phyloP scores from a whole-genome alignment of 2,113 vertebrate species.

The Eretmochelys imbricata region DNA sequence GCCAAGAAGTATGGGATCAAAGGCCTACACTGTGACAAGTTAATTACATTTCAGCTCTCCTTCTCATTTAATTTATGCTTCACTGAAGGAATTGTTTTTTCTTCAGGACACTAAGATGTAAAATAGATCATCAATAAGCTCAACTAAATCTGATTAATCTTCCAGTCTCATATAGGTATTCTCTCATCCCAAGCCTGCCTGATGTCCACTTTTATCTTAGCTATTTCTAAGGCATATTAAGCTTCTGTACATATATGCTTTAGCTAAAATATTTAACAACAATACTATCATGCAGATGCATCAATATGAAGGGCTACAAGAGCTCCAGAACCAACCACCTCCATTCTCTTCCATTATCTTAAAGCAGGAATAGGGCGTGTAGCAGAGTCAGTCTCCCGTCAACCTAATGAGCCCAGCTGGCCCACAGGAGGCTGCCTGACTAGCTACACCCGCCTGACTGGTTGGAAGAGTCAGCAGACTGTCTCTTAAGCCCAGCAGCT shows the following conservation, averaged over 20 bases:
- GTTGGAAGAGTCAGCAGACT: background rate
- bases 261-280: background rate
- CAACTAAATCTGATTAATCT: background rate
- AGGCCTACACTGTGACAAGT: background rate
- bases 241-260: background rate
- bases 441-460: too few relatives aligned
- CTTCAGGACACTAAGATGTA: background rate
- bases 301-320: background rate
- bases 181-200: background rate
- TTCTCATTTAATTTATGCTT: background rate
- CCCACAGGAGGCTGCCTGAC: too few relatives aligned
- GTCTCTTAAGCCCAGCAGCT: background rate
- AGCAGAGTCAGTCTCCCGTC: background rate
- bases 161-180: background rate
- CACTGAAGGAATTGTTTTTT: background rate
- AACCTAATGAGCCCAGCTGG: background rate
- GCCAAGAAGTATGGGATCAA: background rate
- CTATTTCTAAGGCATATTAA: background rate
- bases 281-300: background rate
- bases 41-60: background rate
- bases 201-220: background rate
- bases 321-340: background rate
- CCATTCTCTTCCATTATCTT: background rate
- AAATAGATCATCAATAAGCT: background rate
- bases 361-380: background rate